phyloP scores from a whole-genome alignment of 2,888 invertebrate species.

The Hypolimnas misippus region DNA sequence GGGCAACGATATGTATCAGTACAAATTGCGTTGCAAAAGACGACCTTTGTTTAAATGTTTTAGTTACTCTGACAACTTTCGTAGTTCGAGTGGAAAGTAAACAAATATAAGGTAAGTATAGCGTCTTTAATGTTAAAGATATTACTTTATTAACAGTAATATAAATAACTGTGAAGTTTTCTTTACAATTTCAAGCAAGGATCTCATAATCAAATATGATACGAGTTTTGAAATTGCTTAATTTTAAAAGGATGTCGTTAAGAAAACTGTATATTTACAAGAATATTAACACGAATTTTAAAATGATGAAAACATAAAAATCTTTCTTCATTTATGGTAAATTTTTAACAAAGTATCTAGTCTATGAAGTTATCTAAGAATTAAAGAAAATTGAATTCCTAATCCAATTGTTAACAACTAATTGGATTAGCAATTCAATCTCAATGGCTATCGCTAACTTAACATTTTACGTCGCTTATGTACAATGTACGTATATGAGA shows the following conservation, averaged over 20 bases:
- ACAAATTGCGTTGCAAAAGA: slow-evolving; percentile 33
- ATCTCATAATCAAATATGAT: too few relatives aligned
- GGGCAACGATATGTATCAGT: slow-evolving; percentile 31
- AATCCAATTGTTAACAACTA: too few relatives aligned
- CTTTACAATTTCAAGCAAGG: not conserved
- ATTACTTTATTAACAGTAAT: not conserved
- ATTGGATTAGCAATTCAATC: too few relatives aligned
- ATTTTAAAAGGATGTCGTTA: too few relatives aligned
- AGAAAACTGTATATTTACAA: too few relatives aligned
- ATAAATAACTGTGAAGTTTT: not conserved
- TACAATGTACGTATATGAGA: not conserved
- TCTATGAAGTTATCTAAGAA: too few relatives aligned
- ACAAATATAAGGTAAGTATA: not conserved
- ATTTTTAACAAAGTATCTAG: too few relatives aligned
- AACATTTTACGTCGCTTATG: not conserved
- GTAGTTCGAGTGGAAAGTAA: not conserved
- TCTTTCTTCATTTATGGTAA: too few relatives aligned
- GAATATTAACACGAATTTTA: too few relatives aligned
- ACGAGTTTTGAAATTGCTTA: not conserved
- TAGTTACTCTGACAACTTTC: slow-evolving; percentile 20
- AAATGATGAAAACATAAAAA: too few relatives aligned
- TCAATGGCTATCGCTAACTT: not conserved
- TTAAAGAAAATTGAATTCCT: too few relatives aligned
- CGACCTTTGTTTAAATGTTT: slow-evolving; percentile 32
- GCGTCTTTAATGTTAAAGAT: not conserved